Evolutionary conservation across 2,113 vertebrate species (phyloP).

Genomic region (Peucedramus taeniatus): DNA sequence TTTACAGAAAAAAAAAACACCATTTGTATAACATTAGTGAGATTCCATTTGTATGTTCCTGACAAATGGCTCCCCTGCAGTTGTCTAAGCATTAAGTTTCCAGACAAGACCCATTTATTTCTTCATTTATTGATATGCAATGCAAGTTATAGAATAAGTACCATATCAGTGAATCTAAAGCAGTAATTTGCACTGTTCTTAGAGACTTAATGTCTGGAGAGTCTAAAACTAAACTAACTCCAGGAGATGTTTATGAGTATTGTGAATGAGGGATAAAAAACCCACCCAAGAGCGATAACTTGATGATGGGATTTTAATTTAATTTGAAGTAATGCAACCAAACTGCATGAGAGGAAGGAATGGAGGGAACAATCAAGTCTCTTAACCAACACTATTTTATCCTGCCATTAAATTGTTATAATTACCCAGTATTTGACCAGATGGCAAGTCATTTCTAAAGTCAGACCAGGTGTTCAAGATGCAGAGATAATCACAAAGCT

Average conservation of each 20-base stretch:
- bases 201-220: not conserved
- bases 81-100: conserved; percentile 3
- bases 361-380: conserved; percentile 36
- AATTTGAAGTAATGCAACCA: conserved; percentile 52
- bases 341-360: conserved; percentile 23
- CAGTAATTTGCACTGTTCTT: not conserved
- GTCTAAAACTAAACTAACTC: conserved; percentile 3
- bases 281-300: not conserved
- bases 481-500: conserved; percentile 71
- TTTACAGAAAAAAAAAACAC: not conserved
- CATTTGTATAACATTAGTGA: not conserved
- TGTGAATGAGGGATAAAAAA: not conserved
- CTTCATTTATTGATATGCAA: conserved; percentile 49
- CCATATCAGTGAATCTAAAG: not conserved
- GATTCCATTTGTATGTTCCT: conserved; percentile 14
- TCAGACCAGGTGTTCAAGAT: conserved; percentile 73
- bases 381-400: conserved; percentile 62
- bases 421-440: conserved; percentile 72
- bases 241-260: not conserved
- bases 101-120: conserved; percentile 19
- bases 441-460: conserved; percentile 74
- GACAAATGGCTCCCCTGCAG: conserved; percentile 12
- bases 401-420: conserved; percentile 69
- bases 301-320: conserved; percentile 57
- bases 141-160: conserved; percentile 9